These are phyloP conservation scores for Paralichthys olivaceus DNA, from an alignment of 2,113 vertebrate genomes.

Conservation along the genomic window DNA sequence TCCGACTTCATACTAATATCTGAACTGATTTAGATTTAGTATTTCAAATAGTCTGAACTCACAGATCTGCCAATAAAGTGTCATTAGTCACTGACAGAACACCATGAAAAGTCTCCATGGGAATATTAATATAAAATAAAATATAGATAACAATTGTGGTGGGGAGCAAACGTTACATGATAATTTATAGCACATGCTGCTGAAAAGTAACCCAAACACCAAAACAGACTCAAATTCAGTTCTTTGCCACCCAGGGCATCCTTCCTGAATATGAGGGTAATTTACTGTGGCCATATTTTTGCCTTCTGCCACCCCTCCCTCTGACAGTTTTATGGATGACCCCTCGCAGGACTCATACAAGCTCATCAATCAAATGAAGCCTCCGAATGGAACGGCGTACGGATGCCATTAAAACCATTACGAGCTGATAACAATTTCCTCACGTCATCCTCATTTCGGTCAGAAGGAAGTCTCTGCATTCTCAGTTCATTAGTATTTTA, in stretches of 20 bases:
- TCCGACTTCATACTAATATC: no score
- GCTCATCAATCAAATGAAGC: conserved; percentile 54
- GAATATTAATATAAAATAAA: not conserved
- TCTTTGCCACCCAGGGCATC: not conserved
- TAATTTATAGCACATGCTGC: not conserved
- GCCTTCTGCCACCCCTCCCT: conserved; percentile 29
- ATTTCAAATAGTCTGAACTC: not conserved
- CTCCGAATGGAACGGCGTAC: conserved; percentile 36
- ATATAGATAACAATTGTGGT: not conserved
- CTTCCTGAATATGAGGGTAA: conserved; percentile 50
- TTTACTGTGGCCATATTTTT: conserved; percentile 73
- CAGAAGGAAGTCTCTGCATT: conserved; percentile 37
- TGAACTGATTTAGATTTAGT: not conserved
- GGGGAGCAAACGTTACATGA: not conserved
- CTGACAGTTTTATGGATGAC: conserved; percentile 75
- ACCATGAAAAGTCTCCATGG: not conserved
- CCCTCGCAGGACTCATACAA: conserved; percentile 52
- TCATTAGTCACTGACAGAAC: not conserved
- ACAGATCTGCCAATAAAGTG: no score
- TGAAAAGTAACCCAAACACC: not conserved
- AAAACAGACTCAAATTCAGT: not conserved
- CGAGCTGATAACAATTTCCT: conserved; percentile 53
- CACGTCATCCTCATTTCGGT: conserved; percentile 35
- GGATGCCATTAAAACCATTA: conserved; percentile 59
- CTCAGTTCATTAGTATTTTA: conserved; percentile 38